These are phyloP conservation scores for Carassius carassius DNA, from an alignment of 2,113 vertebrate genomes.

Conservation along the genomic window DNA sequence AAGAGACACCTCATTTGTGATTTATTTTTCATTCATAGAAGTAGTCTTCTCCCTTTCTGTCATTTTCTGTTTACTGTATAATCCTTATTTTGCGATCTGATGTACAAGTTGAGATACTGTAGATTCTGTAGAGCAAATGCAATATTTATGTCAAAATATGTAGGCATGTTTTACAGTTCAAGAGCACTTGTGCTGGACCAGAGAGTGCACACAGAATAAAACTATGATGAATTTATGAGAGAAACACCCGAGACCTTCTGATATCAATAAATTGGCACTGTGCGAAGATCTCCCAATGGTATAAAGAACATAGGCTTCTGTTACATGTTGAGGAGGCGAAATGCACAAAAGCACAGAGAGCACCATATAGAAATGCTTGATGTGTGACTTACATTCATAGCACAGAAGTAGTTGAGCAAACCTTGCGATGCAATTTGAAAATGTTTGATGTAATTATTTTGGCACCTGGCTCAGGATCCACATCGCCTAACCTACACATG, in stretches of 20 bases:
- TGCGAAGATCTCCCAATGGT: constrained; percentile 31
- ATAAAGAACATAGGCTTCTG: constrained; percentile 26
- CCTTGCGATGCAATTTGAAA: constrained; percentile 17
- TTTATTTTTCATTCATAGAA: not conserved
- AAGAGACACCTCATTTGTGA: not conserved
- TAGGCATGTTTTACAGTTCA: constrained; percentile 39
- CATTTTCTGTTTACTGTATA: not conserved
- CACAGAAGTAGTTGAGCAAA: constrained; percentile 10
- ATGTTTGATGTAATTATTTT: constrained; percentile 21
- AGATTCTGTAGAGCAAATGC: constrained; percentile 44
- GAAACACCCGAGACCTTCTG: constrained; percentile 47
- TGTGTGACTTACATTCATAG: not conserved
- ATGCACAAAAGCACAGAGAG: constrained; percentile 13
- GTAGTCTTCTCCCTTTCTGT: not conserved
- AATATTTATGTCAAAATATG: constrained; percentile 56
- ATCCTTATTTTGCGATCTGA: not conserved
- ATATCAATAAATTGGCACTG: constrained; percentile 47
- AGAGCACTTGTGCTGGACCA: constrained; percentile 48
- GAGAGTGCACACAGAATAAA: constrained; percentile 37
- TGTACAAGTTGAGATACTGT: constrained; percentile 22
- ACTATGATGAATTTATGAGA: constrained; percentile 57
- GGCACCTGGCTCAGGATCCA: constrained; percentile 36
- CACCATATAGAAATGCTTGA: not conserved
- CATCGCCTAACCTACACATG: not conserved
- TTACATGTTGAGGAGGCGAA: not conserved